Evolutionary conservation across 2,113 vertebrate species (phyloP).

Genomic region (Chionomys nivalis): DNA sequence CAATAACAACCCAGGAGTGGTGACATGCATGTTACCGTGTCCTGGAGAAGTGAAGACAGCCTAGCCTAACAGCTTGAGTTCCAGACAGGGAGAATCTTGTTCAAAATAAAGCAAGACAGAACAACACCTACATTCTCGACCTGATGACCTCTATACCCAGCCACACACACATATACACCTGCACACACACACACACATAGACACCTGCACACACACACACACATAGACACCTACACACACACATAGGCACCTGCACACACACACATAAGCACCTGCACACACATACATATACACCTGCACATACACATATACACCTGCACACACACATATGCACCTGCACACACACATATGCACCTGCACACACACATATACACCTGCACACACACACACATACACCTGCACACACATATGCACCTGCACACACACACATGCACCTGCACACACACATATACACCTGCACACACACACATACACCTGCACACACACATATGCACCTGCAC

Average conservation of each 20-base stretch:
- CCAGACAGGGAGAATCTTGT: neutral
- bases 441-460: too few species aligned
- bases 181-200: too few species aligned
- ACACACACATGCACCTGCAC: neutral
- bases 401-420: neutral
- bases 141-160: neutral
- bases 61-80: too few species aligned
- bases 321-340: too few species aligned
- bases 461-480: too few species aligned
- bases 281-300: too few species aligned
- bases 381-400: too few species aligned
- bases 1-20: neutral
- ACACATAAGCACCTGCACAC: neutral
- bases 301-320: too few species aligned
- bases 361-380: too few species aligned
- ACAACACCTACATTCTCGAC: neutral
- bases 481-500: neutral
- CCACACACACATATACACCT: too few species aligned
- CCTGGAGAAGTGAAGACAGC: neutral
- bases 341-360: too few species aligned
- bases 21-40: neutral
- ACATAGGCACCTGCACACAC: neutral
- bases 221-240: too few species aligned
- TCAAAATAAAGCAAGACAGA: neutral
- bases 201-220: neutral